These are phyloP conservation scores for Platycheirus rosarum DNA, from an alignment of 2,888 invertebrate genomes.

Conservation along the genomic window DNA sequence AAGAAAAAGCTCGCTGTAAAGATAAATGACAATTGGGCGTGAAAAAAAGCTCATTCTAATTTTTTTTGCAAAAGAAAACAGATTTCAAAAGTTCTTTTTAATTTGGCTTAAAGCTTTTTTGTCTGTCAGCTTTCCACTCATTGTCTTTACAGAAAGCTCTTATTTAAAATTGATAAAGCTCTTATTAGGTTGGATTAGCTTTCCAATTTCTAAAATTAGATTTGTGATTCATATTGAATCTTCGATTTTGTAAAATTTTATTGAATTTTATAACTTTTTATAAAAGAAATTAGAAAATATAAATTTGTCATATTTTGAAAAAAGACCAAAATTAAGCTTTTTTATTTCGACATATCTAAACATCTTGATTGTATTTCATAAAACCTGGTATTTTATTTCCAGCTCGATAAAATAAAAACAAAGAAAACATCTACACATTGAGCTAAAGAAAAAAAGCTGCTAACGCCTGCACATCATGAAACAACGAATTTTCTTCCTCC, in stretches of 20 bases:
- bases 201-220: conserved; percentile 37
- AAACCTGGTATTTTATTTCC: conserved; percentile 69
- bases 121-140: background rate
- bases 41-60: conserved; percentile 8
- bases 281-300: conserved; percentile 59
- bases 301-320: conserved; percentile 42
- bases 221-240: conserved; percentile 72
- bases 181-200: conserved; percentile 39
- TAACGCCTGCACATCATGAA: conserved; percentile 21
- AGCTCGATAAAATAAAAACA: conserved; percentile 43
- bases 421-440: conserved; percentile 47
- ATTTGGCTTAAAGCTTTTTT: background rate
- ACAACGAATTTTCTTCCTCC: background rate
- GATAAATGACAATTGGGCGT: background rate
- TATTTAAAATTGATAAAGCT: conserved; percentile 23
- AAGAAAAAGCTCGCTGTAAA: conserved; percentile 35
- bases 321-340: conserved; percentile 40
- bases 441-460: conserved; percentile 32
- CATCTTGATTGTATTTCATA: conserved; percentile 18
- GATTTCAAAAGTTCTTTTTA: background rate
- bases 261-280: conserved; percentile 17
- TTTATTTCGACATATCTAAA: conserved; percentile 27
- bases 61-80: too few species aligned
- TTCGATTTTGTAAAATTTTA: conserved; percentile 17
- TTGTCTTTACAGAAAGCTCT: conserved; percentile 30